A percentile compares a stretch with the other conserved stretches of the same genome.
Evolutionary conservation across 1,140 invertebrate genomes (phyloP).

Genomic region (Lordiphosa stackelbergi): DNA sequence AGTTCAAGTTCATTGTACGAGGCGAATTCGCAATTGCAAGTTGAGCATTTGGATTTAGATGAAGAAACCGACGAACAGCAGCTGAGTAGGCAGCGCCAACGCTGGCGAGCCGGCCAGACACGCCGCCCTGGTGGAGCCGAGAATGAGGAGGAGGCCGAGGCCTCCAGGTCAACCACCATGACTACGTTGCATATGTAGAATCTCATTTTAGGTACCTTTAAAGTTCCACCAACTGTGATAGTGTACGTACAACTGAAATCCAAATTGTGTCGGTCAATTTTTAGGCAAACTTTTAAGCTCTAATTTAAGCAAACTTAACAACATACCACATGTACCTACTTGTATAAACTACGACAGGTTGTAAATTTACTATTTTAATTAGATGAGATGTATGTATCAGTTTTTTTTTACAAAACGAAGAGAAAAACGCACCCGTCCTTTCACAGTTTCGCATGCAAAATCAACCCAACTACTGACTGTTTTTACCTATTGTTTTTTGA

Average conservation of each 20-base stretch:
- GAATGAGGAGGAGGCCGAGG: background rate
- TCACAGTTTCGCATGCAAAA: constrained; percentile 32
- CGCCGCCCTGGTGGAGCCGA: background rate
- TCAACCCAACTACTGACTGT: too few species aligned
- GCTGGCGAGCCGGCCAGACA: constrained; percentile 6
- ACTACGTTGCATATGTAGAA: constrained; percentile 47
- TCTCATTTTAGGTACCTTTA: constrained; percentile 14
- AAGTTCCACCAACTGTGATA: constrained; percentile 48
- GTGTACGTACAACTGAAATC: constrained; percentile 16
- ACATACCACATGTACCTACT: background rate
- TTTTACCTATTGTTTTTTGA: too few species aligned
- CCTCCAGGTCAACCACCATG: constrained; percentile 27
- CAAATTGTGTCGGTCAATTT: constrained; percentile 13
- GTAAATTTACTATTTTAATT: constrained; percentile 27
- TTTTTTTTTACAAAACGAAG: constrained; percentile 20
- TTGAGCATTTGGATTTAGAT: constrained; percentile 44
- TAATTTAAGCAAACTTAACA: too few species aligned
- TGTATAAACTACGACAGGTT: constrained; percentile 29
- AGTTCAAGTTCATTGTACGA: background rate
- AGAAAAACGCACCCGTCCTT: constrained; percentile 22
- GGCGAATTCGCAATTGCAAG: constrained; percentile 12
- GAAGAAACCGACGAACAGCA: constrained; percentile 20
- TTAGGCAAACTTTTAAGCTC: constrained; percentile 25
- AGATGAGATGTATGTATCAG: constrained; percentile 45
- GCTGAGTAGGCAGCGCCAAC: constrained; percentile 14